Conservation (phyloP, 2,113 vertebrate genomes). For the Manacus vitellinus region DNA sequence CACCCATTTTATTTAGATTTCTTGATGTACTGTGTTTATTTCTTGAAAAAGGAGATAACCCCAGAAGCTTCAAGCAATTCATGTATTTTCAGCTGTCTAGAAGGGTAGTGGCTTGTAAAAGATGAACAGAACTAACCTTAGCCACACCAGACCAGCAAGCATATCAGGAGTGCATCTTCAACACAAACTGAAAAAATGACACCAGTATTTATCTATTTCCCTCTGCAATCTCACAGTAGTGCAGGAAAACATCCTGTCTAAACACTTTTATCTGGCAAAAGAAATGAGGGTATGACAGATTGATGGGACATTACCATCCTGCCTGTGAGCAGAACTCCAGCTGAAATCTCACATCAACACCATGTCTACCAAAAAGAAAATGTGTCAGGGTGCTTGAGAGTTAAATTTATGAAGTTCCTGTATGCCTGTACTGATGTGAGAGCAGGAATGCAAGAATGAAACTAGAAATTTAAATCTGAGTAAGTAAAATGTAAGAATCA, state of each 20-base stretch:
- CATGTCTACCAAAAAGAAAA: background rate
- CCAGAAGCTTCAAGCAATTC: background rate
- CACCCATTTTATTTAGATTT: background rate
- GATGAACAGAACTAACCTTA: background rate
- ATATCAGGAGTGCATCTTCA: background rate
- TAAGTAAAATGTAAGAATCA: background rate
- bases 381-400: background rate
- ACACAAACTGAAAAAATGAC: background rate
- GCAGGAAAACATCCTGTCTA: background rate
- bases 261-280: background rate
- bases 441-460: background rate
- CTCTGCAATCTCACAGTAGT: background rate
- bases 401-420: background rate
- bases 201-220: background rate
- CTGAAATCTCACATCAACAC: background rate
- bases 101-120: background rate
- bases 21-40: background rate
- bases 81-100: background rate
- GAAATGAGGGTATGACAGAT: background rate
- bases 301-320: background rate
- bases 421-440: background rate
- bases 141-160: accelerated
- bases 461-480: background rate
- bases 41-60: background rate
- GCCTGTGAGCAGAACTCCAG: background rate